Conservation (phyloP, 2,888 invertebrate genomes). For the Hemaris fuciformis region DNA sequence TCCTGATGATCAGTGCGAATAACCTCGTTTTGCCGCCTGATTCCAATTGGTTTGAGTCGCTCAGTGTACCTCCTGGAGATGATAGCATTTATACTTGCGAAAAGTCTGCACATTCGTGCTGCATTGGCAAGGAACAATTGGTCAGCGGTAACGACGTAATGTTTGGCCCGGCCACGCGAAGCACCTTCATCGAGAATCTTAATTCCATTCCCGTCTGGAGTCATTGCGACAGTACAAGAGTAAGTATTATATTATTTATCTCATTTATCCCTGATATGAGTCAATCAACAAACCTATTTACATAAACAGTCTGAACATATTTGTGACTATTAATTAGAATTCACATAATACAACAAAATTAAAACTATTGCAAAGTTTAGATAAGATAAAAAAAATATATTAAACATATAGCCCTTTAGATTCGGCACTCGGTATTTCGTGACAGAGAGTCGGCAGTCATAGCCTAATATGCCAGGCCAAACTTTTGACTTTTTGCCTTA, state of each 20-base stretch:
- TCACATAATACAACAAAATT: too few relatives aligned
- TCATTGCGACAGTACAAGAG: not conserved
- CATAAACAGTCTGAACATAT: too few relatives aligned
- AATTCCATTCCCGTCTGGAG: conserved; percentile 7
- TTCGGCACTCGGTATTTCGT: too few relatives aligned
- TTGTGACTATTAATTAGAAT: too few relatives aligned
- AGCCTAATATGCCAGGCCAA: too few relatives aligned
- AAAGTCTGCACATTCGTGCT: not conserved
- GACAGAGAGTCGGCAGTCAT: too few relatives aligned
- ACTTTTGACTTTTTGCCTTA: too few relatives aligned
- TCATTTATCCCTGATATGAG: too few relatives aligned
- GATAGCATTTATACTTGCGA: not conserved
- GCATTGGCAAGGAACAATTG: conserved; percentile 19
- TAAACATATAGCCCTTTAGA: too few relatives aligned
- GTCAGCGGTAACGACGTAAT: conserved; percentile 16
- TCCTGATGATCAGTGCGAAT: conserved; percentile 21
- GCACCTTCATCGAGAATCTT: not conserved
- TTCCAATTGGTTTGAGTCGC: conserved; percentile 14
- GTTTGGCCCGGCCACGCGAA: not conserved
- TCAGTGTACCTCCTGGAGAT: not conserved
- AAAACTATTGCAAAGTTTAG: too few relatives aligned
- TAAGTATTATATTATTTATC: not conserved
- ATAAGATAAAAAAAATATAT: too few relatives aligned
- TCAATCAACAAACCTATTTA: not conserved
- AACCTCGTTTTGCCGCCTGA: not conserved